These are phyloP conservation scores for Apodemia zela DNA, from an alignment of 2,888 invertebrate genomes.

Conservation along the genomic window DNA sequence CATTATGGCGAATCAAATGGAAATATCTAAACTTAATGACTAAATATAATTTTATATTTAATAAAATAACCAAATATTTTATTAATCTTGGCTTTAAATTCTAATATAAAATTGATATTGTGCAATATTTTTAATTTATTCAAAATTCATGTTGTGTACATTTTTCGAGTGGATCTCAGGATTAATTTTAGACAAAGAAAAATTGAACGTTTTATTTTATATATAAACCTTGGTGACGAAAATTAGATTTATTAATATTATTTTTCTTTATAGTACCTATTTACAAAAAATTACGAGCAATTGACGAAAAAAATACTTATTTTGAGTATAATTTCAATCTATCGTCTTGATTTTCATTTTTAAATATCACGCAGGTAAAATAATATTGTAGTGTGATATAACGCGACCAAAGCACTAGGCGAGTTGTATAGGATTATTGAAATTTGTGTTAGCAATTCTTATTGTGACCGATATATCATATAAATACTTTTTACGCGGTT, in stretches of 20 bases:
- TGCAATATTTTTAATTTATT: conserved; percentile 2
- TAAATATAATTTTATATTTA: not conserved
- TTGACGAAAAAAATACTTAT: not conserved
- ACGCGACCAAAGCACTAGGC: not conserved
- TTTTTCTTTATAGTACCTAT: not conserved
- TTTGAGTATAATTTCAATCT: too few relatives aligned
- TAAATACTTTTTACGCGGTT: too few relatives aligned
- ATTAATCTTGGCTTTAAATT: not conserved
- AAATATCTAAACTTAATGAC: conserved; percentile 28
- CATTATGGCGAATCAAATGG: conserved; percentile 56
- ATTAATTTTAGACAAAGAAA: not conserved
- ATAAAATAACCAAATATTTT: not conserved
- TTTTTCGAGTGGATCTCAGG: conserved; percentile 10
- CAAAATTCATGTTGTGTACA: not conserved
- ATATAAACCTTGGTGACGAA: not conserved
- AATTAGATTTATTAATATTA: not conserved
- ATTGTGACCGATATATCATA: too few relatives aligned
- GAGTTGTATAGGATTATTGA: not conserved
- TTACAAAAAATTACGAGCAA: not conserved
- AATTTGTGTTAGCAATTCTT: conserved; percentile 1
- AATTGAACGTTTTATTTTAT: not conserved
- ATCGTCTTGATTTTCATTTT: too few relatives aligned
- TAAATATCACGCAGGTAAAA: too few relatives aligned
- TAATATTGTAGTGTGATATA: not conserved
- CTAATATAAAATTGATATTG: not conserved